These are phyloP conservation scores for Lepidurus packardi DNA, from an alignment of 1,140 invertebrate genomes.

Conservation along the genomic window DNA sequence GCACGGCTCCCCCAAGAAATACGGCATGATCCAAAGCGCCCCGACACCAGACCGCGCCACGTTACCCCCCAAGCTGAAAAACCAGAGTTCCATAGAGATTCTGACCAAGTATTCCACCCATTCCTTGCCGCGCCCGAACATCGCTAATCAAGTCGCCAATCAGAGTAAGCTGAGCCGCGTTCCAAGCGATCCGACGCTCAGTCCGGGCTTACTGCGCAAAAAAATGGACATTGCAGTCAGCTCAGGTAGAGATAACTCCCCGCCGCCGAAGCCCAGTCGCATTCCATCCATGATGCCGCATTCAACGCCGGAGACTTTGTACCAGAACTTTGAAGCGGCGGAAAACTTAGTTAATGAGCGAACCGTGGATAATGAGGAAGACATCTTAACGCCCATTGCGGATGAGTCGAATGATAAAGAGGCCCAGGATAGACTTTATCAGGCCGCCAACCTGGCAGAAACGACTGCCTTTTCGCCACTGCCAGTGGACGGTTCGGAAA, in stretches of 20 bases:
- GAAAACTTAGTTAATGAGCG: not conserved
- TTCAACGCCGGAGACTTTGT: conserved; percentile 36
- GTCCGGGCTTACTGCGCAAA: conserved; percentile 46
- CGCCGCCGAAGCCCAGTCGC: conserved; percentile 67
- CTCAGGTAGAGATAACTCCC: conserved; percentile 42
- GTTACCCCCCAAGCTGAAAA: not conserved
- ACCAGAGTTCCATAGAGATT: not conserved
- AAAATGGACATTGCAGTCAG: conserved; percentile 36
- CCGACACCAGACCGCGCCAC: not conserved
- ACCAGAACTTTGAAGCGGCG: conserved; percentile 15
- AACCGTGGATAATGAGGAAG: conserved; percentile 6
- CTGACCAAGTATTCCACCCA: conserved; percentile 51
- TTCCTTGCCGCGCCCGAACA: conserved; percentile 49
- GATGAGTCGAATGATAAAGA: conserved; percentile 10
- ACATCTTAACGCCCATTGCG: conserved; percentile 22
- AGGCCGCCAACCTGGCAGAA: not conserved
- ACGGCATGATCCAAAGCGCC: not conserved
- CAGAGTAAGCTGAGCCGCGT: conserved; percentile 45
- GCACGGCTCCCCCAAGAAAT: not conserved
- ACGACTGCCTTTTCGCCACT: not conserved
- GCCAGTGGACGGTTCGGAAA: not conserved
- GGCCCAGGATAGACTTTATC: not conserved
- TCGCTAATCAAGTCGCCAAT: conserved; percentile 41
- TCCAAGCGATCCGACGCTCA: conserved; percentile 54
- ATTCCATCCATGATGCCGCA: conserved; percentile 48